Evolutionary conservation across 2,888 invertebrate species (phyloP).

Genomic region (Heliothis peltigera): DNA sequence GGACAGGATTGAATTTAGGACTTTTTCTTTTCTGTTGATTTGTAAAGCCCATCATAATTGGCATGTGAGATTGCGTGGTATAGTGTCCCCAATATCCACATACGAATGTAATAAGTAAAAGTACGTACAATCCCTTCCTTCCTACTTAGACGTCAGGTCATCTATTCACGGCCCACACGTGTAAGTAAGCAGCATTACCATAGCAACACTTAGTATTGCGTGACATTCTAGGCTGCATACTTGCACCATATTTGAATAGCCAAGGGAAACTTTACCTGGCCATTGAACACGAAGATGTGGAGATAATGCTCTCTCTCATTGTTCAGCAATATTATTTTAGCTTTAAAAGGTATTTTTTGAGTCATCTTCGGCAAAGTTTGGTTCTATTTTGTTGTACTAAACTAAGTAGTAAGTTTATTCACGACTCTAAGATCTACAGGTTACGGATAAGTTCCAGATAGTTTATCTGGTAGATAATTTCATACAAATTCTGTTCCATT

Average conservation of each 20-base stretch:
- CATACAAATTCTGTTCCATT: too few relatives aligned
- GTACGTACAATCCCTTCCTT: not conserved
- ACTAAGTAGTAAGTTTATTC: too few relatives aligned
- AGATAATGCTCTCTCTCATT: slow-evolving; percentile 2
- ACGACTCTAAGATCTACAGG: too few relatives aligned
- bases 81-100: too few relatives aligned
- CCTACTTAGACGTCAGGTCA: slow-evolving; percentile 6
- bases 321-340: not conserved
- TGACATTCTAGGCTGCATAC: slow-evolving; percentile 43
- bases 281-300: slow-evolving; percentile 3
- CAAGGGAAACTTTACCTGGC: slow-evolving; percentile 40
- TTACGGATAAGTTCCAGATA: too few relatives aligned
- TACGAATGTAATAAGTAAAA: not conserved
- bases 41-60: too few relatives aligned
- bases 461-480: too few relatives aligned
- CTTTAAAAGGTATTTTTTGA: not conserved
- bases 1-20: too few relatives aligned
- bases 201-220: slow-evolving; percentile 27
- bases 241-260: slow-evolving; percentile 52
- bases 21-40: too few relatives aligned
- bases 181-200: slow-evolving; percentile 17
- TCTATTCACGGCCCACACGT: slow-evolving; percentile 12
- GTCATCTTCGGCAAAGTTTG: not conserved
- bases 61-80: too few relatives aligned
- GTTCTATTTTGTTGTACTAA: too few relatives aligned